These are phyloP conservation scores for Egretta garzetta DNA, from an alignment of 2,113 vertebrate species.

Conservation along the genomic window DNA sequence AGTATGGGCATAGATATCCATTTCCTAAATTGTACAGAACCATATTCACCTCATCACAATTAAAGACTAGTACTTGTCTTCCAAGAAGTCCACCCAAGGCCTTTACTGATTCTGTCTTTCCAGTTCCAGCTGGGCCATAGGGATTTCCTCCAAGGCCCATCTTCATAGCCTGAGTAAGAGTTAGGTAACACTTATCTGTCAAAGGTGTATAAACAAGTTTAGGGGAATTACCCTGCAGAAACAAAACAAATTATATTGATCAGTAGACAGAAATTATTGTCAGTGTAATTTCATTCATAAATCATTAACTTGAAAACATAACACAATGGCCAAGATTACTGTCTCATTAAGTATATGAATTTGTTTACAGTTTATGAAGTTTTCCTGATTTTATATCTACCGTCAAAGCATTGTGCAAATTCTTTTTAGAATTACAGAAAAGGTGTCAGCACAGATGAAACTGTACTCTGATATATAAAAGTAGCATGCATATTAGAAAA, in stretches of 20 bases:
- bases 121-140: conserved; percentile 96
- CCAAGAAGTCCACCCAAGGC: conserved; percentile 93
- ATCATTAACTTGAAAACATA: not conserved
- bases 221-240: conserved; percentile 89
- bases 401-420: not conserved
- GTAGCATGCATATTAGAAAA: not conserved
- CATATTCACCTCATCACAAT: conserved; percentile 93
- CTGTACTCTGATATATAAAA: not conserved
- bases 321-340: not conserved
- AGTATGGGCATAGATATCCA: not conserved
- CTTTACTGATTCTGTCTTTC: conserved; percentile 98
- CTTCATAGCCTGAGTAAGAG: conserved; percentile 95
- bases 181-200: conserved; percentile 97
- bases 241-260: not conserved
- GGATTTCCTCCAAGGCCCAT: conserved; percentile 98
- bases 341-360: not conserved
- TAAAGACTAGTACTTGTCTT: conserved; percentile 97
- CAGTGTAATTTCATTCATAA: not conserved
- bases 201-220: conserved; percentile 96
- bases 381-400: not conserved
- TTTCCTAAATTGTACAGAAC: not conserved
- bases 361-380: not conserved
- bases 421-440: not conserved
- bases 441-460: not conserved
- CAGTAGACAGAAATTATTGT: not conserved